Base-by-base conservation (phyloP, 2,797 vertebrate species). In the Ptychadena robeensis region DNA sequence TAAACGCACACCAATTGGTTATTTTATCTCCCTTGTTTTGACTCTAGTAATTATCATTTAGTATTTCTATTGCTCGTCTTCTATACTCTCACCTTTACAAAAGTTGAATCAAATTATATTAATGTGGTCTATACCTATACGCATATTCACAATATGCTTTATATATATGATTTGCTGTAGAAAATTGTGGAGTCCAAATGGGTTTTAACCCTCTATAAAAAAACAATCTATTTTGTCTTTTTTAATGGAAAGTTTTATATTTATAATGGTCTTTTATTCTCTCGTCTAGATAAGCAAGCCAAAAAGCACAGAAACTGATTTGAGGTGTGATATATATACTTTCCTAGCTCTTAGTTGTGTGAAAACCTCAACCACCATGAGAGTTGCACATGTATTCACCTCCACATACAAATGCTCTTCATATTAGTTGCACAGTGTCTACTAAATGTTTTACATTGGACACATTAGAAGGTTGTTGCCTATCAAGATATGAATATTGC, bases 81-180 rank as follows among this genome's bases (percentile, higher is more conserved):
- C 44, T 48, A 53, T 53, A 53, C 1, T 53, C 44, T 22, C 18
- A 53, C 18, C 44, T 53, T 53, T 53, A 2, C 44, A 53, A 53
- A 53, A 53, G 44, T 22, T 5, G 9, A 61, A 61, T 2, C 10
- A 8, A 61, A 57, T 14, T 61, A 22, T 11, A 27, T 27, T 27
- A 61, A 25, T 9, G 6, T 69, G 65, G 66, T 15, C 11, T 71
- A 67, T n/a, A 1, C 25, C 31, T 48, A 15, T 53, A 22, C 31
- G 5, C n/a, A 4, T 79, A 40, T 7, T 30, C 32, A 37, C 27
- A n/a, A 61, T 30, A n/a, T 64, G 44, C 38, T 67, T 10, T 30
- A 65, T 37, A 65, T 35, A 11, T 69, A 64, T 80, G 27, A 69
- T 63, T 84, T 85, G 77, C 78, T 75, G 71, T 84, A 74, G 77